Base-by-base conservation (phyloP, 2,113 vertebrate genomes). In the Hipposideros armiger region DNA sequence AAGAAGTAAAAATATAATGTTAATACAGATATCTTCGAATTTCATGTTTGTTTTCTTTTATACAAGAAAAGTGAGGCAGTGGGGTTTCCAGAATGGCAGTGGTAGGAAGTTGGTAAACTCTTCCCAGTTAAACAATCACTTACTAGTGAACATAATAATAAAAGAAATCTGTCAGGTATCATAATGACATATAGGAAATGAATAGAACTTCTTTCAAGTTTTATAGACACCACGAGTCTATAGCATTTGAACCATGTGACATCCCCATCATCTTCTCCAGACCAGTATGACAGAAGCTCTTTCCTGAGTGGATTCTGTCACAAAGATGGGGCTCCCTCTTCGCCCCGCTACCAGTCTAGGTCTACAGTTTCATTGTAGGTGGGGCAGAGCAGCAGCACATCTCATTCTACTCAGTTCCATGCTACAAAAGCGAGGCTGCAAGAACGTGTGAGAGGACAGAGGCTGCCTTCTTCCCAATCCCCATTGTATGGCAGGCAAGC, bases 41-140 rank as follows among this genome's bases (percentile, higher is more conserved):
- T 89, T 64, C 94, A n/a, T 60, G 58, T 32, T 66, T 52, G 14
- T 87, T 80, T 94, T 73, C 28, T 58, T 87, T 76, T 45, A 69
- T 16, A 9, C 45, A 50, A 73, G 1, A 85, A 91, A 47, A 67
- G 50, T 45, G 16, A 60, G 42, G 13, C 82, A 45, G 11, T 60
- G 10, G 3, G 11, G 50, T 32, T 70, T 70, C 19, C 11, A 85
- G 26, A 91, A 70, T 56, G 11, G 22, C 58, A 58, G 16, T 36
- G 11, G 11, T 32, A 92, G 32, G 20, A 67, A 5, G 2, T 28
- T 76, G 45, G 17, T 2, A 66, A 1, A 7, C 4, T 60, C 16
- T 69, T 64, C 11, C 24, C 80, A 86, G 8, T 0, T 52, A 69
- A 89, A 24, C 42, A 67, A 54, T 6, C 13, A 81, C 67, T 87